Percentiles rank a stretch among this genome's conserved stretches.
These are phyloP conservation scores for Marronus borbonicus DNA, from an alignment of 2,888 invertebrate genomes.

Conservation along the genomic window DNA sequence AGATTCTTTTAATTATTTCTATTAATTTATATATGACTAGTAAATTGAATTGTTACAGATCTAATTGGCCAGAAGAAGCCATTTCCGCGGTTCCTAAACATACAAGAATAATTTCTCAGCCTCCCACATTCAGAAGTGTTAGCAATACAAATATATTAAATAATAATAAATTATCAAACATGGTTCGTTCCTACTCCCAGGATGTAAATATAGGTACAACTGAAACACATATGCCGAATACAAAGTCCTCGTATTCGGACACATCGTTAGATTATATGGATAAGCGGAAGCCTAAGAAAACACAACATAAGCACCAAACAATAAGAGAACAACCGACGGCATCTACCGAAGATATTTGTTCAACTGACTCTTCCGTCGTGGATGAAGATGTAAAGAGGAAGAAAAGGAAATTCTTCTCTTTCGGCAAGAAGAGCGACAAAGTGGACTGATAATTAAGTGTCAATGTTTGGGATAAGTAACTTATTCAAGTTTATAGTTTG, in stretches of 20 bases:
- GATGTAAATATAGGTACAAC: slow-evolving; percentile 68
- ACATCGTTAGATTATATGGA: slow-evolving; percentile 67
- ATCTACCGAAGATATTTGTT: slow-evolving; percentile 77
- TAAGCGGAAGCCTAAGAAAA: slow-evolving; percentile 49
- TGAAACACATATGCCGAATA: slow-evolving; percentile 59
- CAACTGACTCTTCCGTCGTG: slow-evolving; percentile 80
- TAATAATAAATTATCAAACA: slow-evolving; percentile 59
- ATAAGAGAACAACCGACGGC: slow-evolving; percentile 63
- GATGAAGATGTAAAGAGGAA: slow-evolving; percentile 77
- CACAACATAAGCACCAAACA: slow-evolving; percentile 56
- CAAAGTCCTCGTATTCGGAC: slow-evolving; percentile 73
- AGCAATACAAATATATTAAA: slow-evolving; percentile 66
- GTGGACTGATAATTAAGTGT: slow-evolving; percentile 39
- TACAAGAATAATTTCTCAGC: slow-evolving; percentile 54
- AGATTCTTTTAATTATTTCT: no score
- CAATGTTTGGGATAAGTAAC: neutral
- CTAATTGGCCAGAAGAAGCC: slow-evolving; percentile 59
- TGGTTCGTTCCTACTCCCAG: slow-evolving; percentile 73
- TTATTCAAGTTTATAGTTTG: slow-evolving; percentile 13
- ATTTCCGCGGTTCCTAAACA: slow-evolving; percentile 52
- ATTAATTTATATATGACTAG: no score
- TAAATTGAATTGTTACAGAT: slow-evolving; percentile 52
- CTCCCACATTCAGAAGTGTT: slow-evolving; percentile 50
- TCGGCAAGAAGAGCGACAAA: slow-evolving; percentile 62
- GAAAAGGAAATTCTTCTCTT: slow-evolving; percentile 75